These are phyloP conservation scores for Noctua comes DNA, from an alignment of 2,888 invertebrate species.

Conservation along the genomic window DNA sequence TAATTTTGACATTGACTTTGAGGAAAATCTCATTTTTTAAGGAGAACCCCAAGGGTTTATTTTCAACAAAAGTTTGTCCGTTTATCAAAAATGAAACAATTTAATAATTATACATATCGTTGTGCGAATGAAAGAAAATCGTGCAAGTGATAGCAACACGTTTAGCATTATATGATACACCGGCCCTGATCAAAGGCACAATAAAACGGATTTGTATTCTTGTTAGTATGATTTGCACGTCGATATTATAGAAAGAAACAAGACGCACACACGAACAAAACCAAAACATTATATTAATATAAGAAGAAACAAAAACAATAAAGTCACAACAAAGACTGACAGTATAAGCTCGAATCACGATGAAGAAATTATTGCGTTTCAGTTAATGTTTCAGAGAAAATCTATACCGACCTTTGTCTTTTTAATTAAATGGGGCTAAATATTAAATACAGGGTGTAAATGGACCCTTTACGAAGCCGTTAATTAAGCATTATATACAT, in stretches of 20 bases:
- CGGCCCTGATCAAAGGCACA: too few species aligned
- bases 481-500: too few species aligned
- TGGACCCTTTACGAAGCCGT: too few species aligned
- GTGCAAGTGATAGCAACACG: too few species aligned
- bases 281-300: slow-evolving; percentile 31
- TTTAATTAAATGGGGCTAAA: neutral
- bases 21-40: too few species aligned
- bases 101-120: neutral
- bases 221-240: slow-evolving; percentile 17
- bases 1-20: too few species aligned
- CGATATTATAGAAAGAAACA: neutral
- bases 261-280: slow-evolving; percentile 5
- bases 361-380: slow-evolving; percentile 18
- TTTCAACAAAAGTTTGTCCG: neutral
- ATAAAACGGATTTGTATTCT: too few species aligned
- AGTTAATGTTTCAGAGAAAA: slow-evolving; percentile 1
- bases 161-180: too few species aligned
- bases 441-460: too few species aligned
- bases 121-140: too few species aligned
- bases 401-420: neutral
- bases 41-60: neutral
- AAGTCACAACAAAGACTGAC: slow-evolving; percentile 21
- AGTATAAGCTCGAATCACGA: slow-evolving; percentile 11
- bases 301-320: slow-evolving; percentile 33
- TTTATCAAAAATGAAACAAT: neutral